phyloP scores from a whole-genome alignment of 2,113 vertebrate species.

The Paracanthobrama guichenoti region DNA sequence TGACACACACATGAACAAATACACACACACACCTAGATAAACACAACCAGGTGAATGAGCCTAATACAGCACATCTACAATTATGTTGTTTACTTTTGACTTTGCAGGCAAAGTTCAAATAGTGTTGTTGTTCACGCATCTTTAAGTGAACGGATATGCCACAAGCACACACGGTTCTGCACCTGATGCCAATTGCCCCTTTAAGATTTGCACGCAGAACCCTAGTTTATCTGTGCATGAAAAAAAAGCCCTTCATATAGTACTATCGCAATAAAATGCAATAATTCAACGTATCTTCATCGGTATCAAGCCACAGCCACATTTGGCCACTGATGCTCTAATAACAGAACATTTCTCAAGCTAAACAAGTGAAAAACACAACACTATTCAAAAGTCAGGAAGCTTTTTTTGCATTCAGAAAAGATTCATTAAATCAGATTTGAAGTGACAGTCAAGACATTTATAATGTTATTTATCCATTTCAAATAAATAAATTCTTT shows the following conservation, averaged over 20 bases:
- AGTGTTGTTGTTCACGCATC: slow-evolving; percentile 38
- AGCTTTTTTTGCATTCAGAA: no score
- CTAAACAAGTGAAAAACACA: not conserved
- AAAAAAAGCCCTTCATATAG: not conserved
- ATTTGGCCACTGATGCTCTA: not conserved
- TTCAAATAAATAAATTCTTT: not conserved
- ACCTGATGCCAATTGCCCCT: slow-evolving; percentile 57
- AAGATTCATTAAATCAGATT: no score
- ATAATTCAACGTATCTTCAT: not conserved
- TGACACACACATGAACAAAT: slow-evolving; percentile 11
- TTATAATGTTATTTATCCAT: not conserved
- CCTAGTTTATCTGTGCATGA: slow-evolving; percentile 34
- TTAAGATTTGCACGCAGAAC: slow-evolving; percentile 53
- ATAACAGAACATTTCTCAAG: not conserved
- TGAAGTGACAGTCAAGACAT: not conserved
- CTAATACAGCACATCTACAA: not conserved
- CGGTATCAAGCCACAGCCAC: slow-evolving; percentile 39
- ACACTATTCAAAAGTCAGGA: not conserved
- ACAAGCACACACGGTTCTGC: not conserved
- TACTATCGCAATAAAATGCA: not conserved
- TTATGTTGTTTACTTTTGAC: slow-evolving; percentile 2
- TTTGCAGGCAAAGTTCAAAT: slow-evolving; percentile 17
- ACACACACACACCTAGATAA: slow-evolving; percentile 41
- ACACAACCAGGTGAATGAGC: slow-evolving; percentile 26
- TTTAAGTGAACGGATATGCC: slow-evolving; percentile 16